Conservation (phyloP, 2,113 vertebrate species). For the Eclectus roratus region DNA sequence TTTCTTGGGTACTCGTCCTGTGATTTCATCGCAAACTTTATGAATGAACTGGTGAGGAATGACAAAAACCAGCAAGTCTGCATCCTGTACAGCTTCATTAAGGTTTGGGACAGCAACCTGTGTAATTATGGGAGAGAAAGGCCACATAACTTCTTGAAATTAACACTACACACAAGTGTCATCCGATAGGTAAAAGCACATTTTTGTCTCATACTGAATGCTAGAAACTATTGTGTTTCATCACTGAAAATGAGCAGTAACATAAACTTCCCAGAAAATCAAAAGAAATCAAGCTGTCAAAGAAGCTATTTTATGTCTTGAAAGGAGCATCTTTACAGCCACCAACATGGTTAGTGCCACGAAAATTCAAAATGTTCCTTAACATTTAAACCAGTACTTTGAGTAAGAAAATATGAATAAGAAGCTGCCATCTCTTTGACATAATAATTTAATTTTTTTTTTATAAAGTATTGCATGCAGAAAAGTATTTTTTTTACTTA, state of each 20-base stretch:
- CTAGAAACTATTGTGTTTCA: not conserved
- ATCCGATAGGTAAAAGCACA: not conserved
- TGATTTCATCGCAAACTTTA: slow-evolving; percentile 86
- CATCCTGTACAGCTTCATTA: slow-evolving; percentile 82
- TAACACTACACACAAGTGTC: not conserved
- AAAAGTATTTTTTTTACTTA: not conserved
- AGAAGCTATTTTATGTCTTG: not conserved
- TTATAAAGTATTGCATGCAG: not conserved
- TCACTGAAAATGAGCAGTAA: not conserved
- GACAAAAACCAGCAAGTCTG: slow-evolving; percentile 89
- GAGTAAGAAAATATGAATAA: not conserved
- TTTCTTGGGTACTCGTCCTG: slow-evolving; percentile 77
- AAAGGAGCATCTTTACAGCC: not conserved
- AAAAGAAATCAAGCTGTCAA: not conserved
- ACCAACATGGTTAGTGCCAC: not conserved
- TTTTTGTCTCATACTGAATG: not conserved
- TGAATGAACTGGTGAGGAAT: slow-evolving; percentile 93
- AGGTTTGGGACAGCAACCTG: slow-evolving; percentile 86
- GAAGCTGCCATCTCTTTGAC: not conserved
- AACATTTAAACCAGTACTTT: not conserved
- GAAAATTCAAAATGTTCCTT: not conserved
- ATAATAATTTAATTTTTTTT: not conserved
- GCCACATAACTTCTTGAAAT: not conserved
- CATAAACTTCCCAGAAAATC: not conserved
- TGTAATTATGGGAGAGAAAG: not conserved